Conservation (phyloP, 2,888 invertebrate genomes). For the Brachylomia viminalis region DNA sequence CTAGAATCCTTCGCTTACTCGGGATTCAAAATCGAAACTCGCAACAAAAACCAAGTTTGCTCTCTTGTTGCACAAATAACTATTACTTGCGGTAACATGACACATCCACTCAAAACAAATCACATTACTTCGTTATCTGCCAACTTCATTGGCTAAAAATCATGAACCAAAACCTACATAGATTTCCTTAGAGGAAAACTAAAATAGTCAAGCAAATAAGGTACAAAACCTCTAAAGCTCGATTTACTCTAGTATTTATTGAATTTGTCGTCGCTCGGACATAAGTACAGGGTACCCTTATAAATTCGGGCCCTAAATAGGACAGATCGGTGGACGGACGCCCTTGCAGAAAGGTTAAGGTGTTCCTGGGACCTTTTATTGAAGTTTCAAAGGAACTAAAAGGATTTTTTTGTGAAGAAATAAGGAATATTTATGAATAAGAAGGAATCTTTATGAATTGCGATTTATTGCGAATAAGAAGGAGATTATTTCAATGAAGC, state of each 20-base stretch:
- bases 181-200: constrained; percentile 34
- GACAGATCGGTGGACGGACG: constrained; percentile 19
- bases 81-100: too few relatives aligned
- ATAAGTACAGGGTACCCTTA: constrained; percentile 38
- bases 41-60: too few relatives aligned
- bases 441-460: neutral
- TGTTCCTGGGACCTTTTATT: constrained; percentile 22
- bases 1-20: too few relatives aligned
- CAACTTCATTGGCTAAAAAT: neutral
- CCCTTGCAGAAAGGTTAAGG: constrained; percentile 26
- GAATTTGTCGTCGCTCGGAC: constrained; percentile 31
- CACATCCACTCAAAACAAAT: neutral
- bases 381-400: constrained; percentile 10
- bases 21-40: too few relatives aligned
- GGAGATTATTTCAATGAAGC: neutral
- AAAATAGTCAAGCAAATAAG: constrained; percentile 39
- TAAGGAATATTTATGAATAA: constrained; percentile 1
- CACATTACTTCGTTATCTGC: neutral
- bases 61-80: too few relatives aligned
- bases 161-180: neutral
- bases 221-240: constrained; percentile 23
- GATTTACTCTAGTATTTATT: constrained; percentile 55
- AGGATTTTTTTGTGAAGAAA: constrained; percentile 14
- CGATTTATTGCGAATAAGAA: neutral
- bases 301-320: constrained; percentile 49